These are phyloP conservation scores for Ganaspis brasiliensis DNA, from an alignment of 2,888 invertebrate genomes.

Conservation along the genomic window DNA sequence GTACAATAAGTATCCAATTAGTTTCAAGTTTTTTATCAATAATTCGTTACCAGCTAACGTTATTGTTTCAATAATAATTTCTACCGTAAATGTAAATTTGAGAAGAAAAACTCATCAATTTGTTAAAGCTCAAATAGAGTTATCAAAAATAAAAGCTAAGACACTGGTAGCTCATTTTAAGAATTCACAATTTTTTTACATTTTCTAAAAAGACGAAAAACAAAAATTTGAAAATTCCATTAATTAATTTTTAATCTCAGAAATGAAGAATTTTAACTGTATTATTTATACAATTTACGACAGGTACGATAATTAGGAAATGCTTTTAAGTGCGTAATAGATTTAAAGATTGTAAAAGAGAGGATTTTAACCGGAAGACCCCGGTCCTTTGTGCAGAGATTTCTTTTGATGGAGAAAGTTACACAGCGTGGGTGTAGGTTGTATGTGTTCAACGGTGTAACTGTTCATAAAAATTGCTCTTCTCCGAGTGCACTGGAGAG, in stretches of 20 bases:
- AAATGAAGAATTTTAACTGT: neutral
- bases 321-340: conserved; percentile 13
- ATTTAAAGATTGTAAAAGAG: conserved; percentile 25
- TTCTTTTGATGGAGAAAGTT: conserved; percentile 36
- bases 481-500: conserved; percentile 18
- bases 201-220: too few relatives aligned
- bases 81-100: too few relatives aligned
- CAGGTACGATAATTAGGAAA: conserved; percentile 29
- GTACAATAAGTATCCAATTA: neutral
- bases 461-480: conserved; percentile 24
- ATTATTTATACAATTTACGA: neutral
- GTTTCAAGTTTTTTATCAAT: too few relatives aligned
- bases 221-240: too few relatives aligned
- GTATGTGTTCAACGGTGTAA: conserved; percentile 7
- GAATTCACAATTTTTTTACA: too few relatives aligned
- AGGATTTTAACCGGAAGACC: conserved; percentile 22
- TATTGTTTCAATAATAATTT: too few relatives aligned
- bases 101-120: too few relatives aligned
- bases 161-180: too few relatives aligned
- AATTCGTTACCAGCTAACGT: too few relatives aligned
- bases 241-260: too few relatives aligned
- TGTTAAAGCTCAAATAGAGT: too few relatives aligned
- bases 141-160: too few relatives aligned
- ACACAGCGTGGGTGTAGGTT: conserved; percentile 38
- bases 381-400: conserved; percentile 33